A percentile compares a stretch with the other conserved stretches of the same genome.
Evolutionary conservation across 1,140 invertebrate genomes (phyloP).

Genomic region (Procambarus clarkii): DNA sequence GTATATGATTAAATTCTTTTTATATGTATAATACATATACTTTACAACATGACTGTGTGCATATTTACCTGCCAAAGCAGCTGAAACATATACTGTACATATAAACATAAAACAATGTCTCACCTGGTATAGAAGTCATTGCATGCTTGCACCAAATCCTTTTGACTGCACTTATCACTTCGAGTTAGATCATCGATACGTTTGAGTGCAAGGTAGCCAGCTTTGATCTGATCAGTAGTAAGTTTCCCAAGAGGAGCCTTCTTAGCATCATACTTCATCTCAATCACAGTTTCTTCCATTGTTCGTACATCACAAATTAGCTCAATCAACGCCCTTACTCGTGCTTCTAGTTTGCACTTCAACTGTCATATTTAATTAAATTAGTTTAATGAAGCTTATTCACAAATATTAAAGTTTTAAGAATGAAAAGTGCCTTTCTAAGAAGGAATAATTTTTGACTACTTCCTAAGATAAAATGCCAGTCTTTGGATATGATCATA

Average conservation of each 20-base stretch:
- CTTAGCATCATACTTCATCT: constrained; percentile 76
- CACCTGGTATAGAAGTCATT: constrained; percentile 80
- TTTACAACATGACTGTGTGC: too few species aligned
- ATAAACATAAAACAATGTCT: neutral
- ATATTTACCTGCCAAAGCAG: too few species aligned
- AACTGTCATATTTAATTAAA: neutral
- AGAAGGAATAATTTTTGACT: too few species aligned
- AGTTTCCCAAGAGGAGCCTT: constrained; percentile 77
- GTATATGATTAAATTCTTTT: too few species aligned
- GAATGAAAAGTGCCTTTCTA: too few species aligned
- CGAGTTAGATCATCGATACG: constrained; percentile 76
- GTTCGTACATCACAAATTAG: constrained; percentile 79
- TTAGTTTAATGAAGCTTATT: neutral
- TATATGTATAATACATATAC: too few species aligned
- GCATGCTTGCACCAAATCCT: constrained; percentile 75
- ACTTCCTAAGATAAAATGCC: too few species aligned
- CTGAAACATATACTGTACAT: too few species aligned
- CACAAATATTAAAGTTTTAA: neutral
- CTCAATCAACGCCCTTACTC: constrained; percentile 78
- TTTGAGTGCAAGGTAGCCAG: constrained; percentile 79
- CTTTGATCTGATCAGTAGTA: constrained; percentile 79
- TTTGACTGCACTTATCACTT: constrained; percentile 57
- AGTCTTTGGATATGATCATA: too few species aligned
- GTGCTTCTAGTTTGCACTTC: constrained; percentile 74
- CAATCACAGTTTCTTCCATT: constrained; percentile 79